These are phyloP conservation scores for Porphyrio hochstetteri DNA, from an alignment of 2,113 vertebrate species.

Conservation along the genomic window DNA sequence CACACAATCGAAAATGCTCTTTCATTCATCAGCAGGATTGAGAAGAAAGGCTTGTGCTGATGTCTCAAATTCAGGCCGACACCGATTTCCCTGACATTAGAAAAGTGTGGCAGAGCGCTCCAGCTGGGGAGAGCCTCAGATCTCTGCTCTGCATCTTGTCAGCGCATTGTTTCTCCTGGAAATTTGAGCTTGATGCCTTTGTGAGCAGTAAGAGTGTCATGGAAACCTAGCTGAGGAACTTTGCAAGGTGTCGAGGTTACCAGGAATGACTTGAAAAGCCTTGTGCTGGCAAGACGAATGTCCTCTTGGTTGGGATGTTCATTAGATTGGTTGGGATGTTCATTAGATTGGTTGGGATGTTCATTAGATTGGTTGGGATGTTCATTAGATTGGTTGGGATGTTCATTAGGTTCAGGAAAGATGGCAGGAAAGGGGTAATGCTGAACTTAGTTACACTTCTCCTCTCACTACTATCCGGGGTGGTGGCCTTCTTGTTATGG, in stretches of 20 bases:
- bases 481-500: background rate
- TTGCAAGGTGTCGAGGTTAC: background rate
- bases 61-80: constrained; percentile 52
- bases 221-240: background rate
- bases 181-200: constrained; percentile 1
- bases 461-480: background rate
- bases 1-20: constrained; percentile 63
- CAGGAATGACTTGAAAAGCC: background rate
- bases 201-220: background rate
- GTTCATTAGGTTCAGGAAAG: background rate
- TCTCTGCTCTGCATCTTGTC: constrained; percentile 40
- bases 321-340: background rate
- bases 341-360: background rate
- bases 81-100: constrained; percentile 49
- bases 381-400: background rate
- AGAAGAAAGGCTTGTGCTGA: constrained; percentile 69
- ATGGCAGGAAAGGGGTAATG: background rate
- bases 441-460: background rate
- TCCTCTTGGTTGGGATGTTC: background rate
- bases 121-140: constrained; percentile 21
- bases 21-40: constrained; percentile 69
- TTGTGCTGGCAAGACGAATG: background rate
- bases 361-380: background rate
- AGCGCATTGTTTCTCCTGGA: background rate
- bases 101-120: background rate